Evolutionary conservation across 1,140 invertebrate genomes (phyloP).

Genomic region (Chionoecetes opilio): DNA sequence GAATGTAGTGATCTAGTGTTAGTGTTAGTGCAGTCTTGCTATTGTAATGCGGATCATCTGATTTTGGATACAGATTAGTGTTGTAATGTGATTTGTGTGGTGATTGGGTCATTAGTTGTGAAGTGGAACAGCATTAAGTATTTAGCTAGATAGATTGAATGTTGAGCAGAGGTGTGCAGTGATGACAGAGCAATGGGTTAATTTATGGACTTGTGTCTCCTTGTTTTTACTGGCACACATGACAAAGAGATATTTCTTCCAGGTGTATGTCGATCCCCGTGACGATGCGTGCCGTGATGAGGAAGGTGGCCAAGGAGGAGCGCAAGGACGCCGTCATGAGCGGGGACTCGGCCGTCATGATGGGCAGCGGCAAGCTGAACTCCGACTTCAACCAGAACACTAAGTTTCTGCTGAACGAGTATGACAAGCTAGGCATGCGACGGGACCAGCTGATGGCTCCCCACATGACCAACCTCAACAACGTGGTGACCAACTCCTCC

Average conservation of each 20-base stretch:
- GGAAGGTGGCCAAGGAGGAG: conserved; percentile 85
- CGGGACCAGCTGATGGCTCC: conserved; percentile 77
- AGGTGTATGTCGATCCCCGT: conserved; percentile 95
- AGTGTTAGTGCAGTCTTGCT: too few relatives aligned
- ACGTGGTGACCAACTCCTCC: conserved; percentile 71
- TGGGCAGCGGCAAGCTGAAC: conserved; percentile 77
- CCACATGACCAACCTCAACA: conserved; percentile 76
- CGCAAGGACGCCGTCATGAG: conserved; percentile 66
- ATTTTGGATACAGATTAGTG: too few relatives aligned
- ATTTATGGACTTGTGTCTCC: too few relatives aligned
- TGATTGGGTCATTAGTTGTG: too few relatives aligned
- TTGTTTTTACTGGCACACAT: too few relatives aligned
- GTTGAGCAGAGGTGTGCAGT: too few relatives aligned
- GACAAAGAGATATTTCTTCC: background rate
- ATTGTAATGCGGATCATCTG: too few relatives aligned
- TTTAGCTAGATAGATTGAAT: too few relatives aligned
- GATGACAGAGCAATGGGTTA: too few relatives aligned
- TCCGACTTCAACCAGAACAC: conserved; percentile 82
- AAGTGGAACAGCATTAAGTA: too few relatives aligned
- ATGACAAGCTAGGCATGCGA: conserved; percentile 75
- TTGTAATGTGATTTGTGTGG: too few relatives aligned
- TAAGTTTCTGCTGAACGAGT: conserved; percentile 80
- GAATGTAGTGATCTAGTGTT: too few relatives aligned
- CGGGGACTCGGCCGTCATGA: conserved; percentile 79
- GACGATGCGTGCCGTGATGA: conserved; percentile 90